Evolutionary conservation across 2,888 invertebrate species (phyloP).

Genomic region (Pterobdella sp.): DNA sequence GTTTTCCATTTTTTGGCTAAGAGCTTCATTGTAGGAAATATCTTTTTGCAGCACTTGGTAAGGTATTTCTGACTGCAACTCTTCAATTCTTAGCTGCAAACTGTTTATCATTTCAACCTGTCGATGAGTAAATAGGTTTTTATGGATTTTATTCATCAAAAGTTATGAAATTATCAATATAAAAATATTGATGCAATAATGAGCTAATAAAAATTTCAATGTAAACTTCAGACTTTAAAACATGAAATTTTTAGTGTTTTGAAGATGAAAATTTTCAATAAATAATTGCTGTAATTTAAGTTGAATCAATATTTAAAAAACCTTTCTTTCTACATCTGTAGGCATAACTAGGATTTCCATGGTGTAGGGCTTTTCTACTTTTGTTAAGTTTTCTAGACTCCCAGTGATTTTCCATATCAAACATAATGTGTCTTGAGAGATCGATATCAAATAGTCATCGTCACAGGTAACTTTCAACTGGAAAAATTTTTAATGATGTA

Average conservation of each 20-base stretch:
- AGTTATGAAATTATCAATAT: background rate
- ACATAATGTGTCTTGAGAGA: conserved; percentile 69
- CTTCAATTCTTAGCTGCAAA: conserved; percentile 66
- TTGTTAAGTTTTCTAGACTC: conserved; percentile 52
- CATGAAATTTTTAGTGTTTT: too few species aligned
- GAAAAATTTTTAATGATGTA: too few species aligned
- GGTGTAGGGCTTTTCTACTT: conserved; percentile 69
- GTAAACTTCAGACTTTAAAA: too few species aligned
- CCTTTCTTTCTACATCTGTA: conserved; percentile 68
- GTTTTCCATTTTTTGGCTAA: conserved; percentile 71
- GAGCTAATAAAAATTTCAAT: background rate
- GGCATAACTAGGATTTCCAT: conserved; percentile 75
- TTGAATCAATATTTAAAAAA: too few species aligned
- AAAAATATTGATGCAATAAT: too few species aligned
- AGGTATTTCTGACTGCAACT: conserved; percentile 76
- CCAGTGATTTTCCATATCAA: conserved; percentile 74
- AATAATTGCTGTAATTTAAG: too few species aligned
- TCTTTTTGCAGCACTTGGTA: conserved; percentile 72
- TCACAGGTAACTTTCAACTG: conserved; percentile 67
- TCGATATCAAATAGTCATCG: conserved; percentile 65
- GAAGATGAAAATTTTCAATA: too few species aligned
- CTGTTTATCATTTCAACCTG: conserved; percentile 58
- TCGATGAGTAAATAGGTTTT: background rate
- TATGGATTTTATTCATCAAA: background rate
- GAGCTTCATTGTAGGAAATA: conserved; percentile 69